These are phyloP conservation scores for Pipistrellus pygmaeus DNA, from an alignment of 2,797 vertebrate genomes.

Conservation along the genomic window DNA sequence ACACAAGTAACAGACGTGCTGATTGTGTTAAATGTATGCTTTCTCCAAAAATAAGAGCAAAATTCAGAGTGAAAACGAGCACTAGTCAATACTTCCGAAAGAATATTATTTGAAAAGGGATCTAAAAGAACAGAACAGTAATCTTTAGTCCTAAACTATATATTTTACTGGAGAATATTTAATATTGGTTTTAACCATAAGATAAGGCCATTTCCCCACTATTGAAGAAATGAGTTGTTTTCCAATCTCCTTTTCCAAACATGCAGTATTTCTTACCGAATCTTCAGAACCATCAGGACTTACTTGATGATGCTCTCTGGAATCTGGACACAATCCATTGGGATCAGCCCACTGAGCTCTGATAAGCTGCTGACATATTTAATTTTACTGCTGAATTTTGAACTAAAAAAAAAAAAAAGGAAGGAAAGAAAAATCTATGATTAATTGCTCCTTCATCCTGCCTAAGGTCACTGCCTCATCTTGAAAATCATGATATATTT, in stretches of 20 bases:
- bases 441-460: neutral
- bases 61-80: conserved; percentile 31
- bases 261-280: neutral
- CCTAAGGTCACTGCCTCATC: neutral
- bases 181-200: conserved; percentile 39
- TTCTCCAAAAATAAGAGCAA: conserved; percentile 1
- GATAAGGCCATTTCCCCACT: neutral
- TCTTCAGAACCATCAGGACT: conserved; percentile 84
- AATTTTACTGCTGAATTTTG: conserved; percentile 98
- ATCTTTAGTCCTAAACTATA: neutral
- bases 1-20: neutral
- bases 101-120: neutral
- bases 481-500: neutral
- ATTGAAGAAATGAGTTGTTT: neutral
- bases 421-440: neutral
- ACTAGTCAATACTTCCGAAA: neutral
- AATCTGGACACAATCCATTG: conserved; percentile 95
- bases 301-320: conserved; percentile 95
- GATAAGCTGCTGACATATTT: conserved; percentile 93
- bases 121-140: conserved; percentile 27
- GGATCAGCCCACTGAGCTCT: conserved; percentile 93
- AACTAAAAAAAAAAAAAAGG: conserved; percentile 88
- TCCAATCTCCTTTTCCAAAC: neutral
- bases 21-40: neutral
- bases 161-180: conserved; percentile 17